Base-by-base conservation (phyloP, 2,797 vertebrate genomes). In the Pyrocephalus nanus region DNA sequence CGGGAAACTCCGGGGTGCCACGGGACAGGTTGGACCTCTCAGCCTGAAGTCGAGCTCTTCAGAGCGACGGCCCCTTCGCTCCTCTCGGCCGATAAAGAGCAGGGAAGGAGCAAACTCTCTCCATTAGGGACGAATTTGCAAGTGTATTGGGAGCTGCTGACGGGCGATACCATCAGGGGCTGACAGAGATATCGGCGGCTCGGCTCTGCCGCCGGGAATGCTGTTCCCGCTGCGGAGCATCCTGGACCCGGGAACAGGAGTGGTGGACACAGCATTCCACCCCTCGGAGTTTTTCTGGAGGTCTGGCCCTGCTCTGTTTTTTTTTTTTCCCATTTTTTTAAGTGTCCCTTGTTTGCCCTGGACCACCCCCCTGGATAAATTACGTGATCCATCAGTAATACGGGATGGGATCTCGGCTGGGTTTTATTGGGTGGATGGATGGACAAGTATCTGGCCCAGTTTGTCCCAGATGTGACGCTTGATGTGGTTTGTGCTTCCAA, bases 131-230 rank as follows among this genome's bases (percentile, higher is more conserved):
- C 91, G 50, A 84, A 51, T 67, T 9, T 58, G 55, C 75, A 25
- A 66, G 78, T 38, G 90, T 23, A 34, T 30, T 10, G 43, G 61
- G 80, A 77, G 38, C 81, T 76, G 79, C 93, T 75, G 92, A 93
- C 29, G 57, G 88, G 61, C 3, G 93, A 95, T 83, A 57, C 58
- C 75, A 90, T 95, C 81, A 8, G 81, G 85, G 79, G 90, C 91
- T 96, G 95, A 92, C 91, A 92, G 66, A 47, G 93, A 82, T 34
- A 82, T 95, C 96, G 85, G 71, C 77, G 9, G 83, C 66, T 88
- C 50, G 1, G 38, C 74, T 62, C 74, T 15, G 51, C 61, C 1
- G n/a, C 73, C 17, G 3, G 72, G 42, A 23, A 42, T 23, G 38
- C 38, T 30, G 40, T 20, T 64, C 61, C 61, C 40, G 15, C 38